Base-by-base conservation (phyloP, 2,888 invertebrate genomes). In the Archips xylosteana region DNA sequence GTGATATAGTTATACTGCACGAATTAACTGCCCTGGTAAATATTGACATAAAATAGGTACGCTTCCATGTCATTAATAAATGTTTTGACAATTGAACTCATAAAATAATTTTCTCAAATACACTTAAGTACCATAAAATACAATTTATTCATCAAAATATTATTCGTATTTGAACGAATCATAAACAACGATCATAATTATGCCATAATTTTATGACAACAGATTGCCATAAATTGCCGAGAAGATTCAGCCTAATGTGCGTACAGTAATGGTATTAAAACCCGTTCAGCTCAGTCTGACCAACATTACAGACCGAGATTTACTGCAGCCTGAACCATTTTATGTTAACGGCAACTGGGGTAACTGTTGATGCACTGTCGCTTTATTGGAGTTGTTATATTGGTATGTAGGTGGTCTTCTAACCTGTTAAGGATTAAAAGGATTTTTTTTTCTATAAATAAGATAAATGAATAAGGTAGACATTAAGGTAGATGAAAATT, bases 241-340 rank as follows among this genome's bases (percentile, higher is more conserved):
- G 34, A 6, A n/a, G 54, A 63, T 34, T 68, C 64, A 39, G 39
- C 12, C 34, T 74, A 65, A 74, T 74, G 68, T 59, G 68, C 63
- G 60, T 65, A 70, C 74, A 74, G 74, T 74, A 74, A 74, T 70
- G 51, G 63, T 36, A 73, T 69, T 65, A 69, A 74, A 70, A 74
- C 74, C 74, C 74, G 74, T 74, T 74, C 49, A 23, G n/a, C 39
- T 9, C 51, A 15, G 67, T 10, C 34, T 32, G 57, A 62, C 57
- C 66, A 54, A 64, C 34, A 60, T 63, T 54, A 36, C 49, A 42
- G 64, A 59, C 49, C 36, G 72, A 73, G 64, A 73, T 65, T 54
- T 60, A 65, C 65, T 70, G 65, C 69, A 62, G 69, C 10, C 65
- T 61, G 69, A 32, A 34, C 60, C 70, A 74, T 74, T 65, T 69